phyloP scores from a whole-genome alignment of 2,888 invertebrate genomes.

The Entomobrya multifasciata region DNA sequence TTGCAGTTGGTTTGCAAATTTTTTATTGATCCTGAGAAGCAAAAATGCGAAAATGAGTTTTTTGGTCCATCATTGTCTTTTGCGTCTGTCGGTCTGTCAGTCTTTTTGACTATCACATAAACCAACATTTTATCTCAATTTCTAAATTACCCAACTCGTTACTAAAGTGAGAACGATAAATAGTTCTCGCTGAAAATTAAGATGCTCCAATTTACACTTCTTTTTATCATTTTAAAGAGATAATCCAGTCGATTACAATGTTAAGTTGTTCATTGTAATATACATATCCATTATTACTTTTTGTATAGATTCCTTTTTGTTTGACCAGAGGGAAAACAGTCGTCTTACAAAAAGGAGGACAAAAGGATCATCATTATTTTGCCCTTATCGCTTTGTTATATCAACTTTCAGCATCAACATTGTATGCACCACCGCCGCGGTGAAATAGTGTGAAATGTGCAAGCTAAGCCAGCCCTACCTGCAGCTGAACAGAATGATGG shows the following conservation, averaged over 20 bases:
- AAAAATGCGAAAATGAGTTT: slow-evolving; percentile 11
- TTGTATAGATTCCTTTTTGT: slow-evolving; percentile 1
- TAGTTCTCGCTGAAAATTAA: slow-evolving; percentile 53
- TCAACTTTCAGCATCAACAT: slow-evolving; percentile 38
- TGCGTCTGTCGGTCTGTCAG: slow-evolving; percentile 20
- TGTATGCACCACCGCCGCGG: slow-evolving; percentile 5
- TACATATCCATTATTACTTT: neutral
- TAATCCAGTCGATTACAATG: slow-evolving; percentile 19
- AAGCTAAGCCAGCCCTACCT: slow-evolving; percentile 39
- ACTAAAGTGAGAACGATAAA: slow-evolving; percentile 55
- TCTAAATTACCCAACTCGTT: slow-evolving; percentile 47
- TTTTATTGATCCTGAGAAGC: neutral
- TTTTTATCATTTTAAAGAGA: slow-evolving; percentile 7
- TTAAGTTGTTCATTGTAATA: no score
- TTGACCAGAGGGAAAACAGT: slow-evolving; percentile 38
- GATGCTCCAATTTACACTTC: slow-evolving; percentile 59
- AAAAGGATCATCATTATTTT: slow-evolving; percentile 48
- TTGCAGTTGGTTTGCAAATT: slow-evolving; percentile 43
- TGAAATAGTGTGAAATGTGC: slow-evolving; percentile 52
- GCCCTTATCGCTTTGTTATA: slow-evolving; percentile 40
- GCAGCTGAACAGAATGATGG: neutral
- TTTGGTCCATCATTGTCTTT: slow-evolving; percentile 8
- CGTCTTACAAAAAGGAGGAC: slow-evolving; percentile 45
- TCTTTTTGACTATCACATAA: no score
- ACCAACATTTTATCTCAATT: slow-evolving; percentile 38